Conservation (phyloP, 64 coral and sea anemone species). For the Trachythela sp. region DNA sequence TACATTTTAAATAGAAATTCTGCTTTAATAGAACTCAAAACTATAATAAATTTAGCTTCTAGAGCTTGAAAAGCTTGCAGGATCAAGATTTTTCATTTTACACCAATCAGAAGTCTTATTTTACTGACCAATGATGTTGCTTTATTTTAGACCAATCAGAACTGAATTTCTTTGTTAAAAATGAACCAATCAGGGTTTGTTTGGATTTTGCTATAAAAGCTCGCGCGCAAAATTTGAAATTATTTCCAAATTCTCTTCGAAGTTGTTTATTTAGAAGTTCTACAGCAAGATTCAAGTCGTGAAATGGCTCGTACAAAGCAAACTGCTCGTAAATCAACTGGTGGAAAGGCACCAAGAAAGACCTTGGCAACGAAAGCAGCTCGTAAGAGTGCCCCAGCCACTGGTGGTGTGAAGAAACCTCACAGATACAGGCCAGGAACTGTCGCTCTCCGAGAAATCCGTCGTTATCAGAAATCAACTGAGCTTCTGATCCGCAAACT, state of each 20-base stretch:
- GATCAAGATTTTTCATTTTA: background rate
- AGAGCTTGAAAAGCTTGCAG: background rate
- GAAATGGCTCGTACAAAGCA: constrained; percentile 9
- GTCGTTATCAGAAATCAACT: background rate
- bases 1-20: too few species aligned
- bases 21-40: too few species aligned
- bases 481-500: background rate
- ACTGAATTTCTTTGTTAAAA: background rate
- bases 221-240: background rate
- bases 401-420: too few species aligned
- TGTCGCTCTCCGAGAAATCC: too few species aligned
- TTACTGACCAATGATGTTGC: background rate
- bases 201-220: too few species aligned
- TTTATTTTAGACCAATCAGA: background rate
- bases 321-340: background rate
- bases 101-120: background rate
- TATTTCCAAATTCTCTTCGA: background rate
- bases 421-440: too few species aligned
- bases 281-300: background rate
- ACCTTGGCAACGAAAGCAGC: too few species aligned
- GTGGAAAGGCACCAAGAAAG: too few species aligned
- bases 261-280: background rate
- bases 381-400: too few species aligned
- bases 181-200: background rate
- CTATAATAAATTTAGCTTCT: too few species aligned